Conservation (phyloP, 2,113 vertebrate species). For the Nannospalax galili region DNA sequence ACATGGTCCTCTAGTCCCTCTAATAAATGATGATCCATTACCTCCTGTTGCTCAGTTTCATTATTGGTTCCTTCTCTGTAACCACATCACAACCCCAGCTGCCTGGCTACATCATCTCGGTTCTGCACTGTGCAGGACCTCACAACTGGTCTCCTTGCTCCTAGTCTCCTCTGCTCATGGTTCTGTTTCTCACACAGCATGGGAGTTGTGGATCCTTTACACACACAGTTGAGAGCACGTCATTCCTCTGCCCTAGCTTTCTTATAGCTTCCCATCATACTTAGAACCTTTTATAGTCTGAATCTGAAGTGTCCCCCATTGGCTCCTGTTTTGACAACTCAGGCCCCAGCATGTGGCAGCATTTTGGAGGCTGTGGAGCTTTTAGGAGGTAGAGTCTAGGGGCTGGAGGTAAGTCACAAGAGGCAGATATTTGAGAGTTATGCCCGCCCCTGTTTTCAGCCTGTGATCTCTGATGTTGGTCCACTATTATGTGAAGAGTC, state of each 20-base stretch:
- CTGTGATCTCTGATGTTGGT: not conserved
- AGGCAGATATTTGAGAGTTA: not conserved
- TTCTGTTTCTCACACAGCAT: not conserved
- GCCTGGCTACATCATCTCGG: not conserved
- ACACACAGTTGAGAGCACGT: not conserved
- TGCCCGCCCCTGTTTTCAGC: not conserved
- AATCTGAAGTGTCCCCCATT: not conserved
- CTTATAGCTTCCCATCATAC: accelerated
- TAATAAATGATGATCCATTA: not conserved
- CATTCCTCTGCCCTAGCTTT: not conserved
- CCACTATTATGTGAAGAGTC: not conserved
- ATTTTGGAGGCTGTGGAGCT: not conserved
- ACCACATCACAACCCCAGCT: not conserved
- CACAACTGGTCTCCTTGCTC: not conserved
- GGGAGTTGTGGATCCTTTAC: not conserved
- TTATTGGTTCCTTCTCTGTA: not conserved
- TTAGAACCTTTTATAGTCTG: not conserved
- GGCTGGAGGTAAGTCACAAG: not conserved
- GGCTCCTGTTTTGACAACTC: not conserved
- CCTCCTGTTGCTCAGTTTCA: not conserved
- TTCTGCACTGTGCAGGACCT: too few species aligned
- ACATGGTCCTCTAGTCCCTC: not conserved
- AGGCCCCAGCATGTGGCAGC: not conserved
- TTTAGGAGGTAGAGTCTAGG: not conserved
- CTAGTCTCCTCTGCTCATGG: not conserved